Conservation (phyloP, 2,888 invertebrate genomes). For the Labia minor region DNA sequence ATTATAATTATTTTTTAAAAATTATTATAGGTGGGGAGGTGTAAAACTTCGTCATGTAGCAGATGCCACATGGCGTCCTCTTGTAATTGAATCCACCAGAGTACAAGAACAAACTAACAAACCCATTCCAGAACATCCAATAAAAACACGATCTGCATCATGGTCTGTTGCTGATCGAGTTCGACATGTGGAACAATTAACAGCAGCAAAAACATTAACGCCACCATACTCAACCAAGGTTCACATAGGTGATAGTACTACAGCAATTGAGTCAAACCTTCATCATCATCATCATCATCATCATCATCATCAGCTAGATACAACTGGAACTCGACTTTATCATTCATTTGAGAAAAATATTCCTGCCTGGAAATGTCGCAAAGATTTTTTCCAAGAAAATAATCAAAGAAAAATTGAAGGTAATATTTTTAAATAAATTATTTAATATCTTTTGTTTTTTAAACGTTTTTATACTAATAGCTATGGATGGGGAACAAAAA, state of each 20-base stretch:
- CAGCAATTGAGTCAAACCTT: constrained; percentile 32
- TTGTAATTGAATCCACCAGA: background rate
- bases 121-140: background rate
- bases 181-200: constrained; percentile 38
- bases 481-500: too few relatives aligned
- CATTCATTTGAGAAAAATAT: constrained; percentile 20
- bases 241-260: constrained; percentile 41
- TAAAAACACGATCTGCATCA: constrained; percentile 25
- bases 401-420: background rate
- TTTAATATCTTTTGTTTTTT: background rate
- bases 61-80: constrained; percentile 15
- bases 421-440: background rate
- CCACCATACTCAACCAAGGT: constrained; percentile 50
- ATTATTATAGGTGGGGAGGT: constrained; percentile 24
- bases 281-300: background rate
- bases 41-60: constrained; percentile 23
- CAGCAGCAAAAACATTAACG: constrained; percentile 20
- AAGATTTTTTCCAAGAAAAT: constrained; percentile 27
- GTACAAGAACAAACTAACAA: constrained; percentile 1
- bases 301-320: too few relatives aligned
- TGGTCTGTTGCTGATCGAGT: constrained; percentile 43
- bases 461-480: background rate
- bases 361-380: constrained; percentile 33
- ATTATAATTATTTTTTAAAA: too few relatives aligned
- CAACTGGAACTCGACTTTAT: background rate